Percentiles rank a stretch among this genome's conserved stretches.
phyloP scores from a whole-genome alignment of 2,797 vertebrate genomes.

The Pantherophis alleghaniensis region DNA sequence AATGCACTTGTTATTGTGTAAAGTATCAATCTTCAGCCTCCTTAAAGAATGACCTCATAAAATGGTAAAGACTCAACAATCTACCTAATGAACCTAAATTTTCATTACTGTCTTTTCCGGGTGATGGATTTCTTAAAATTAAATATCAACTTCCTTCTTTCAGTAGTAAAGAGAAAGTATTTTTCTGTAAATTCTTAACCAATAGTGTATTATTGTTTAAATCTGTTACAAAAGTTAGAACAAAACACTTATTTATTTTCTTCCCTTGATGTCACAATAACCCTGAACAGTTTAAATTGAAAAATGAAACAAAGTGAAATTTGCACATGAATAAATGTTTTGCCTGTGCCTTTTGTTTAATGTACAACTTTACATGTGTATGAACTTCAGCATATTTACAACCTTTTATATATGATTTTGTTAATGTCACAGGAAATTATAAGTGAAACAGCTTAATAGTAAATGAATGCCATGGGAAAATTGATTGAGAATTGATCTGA shows the following conservation, averaged over 20 bases:
- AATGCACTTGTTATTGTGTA: not conserved
- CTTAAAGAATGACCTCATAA: constrained; percentile 19
- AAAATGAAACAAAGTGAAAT: not conserved
- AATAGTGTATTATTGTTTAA: not conserved
- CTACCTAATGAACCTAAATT: constrained; percentile 17
- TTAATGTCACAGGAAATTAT: not conserved
- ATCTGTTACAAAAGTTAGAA: not conserved
- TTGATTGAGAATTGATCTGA: no score
- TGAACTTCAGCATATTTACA: not conserved
- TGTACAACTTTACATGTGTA: not conserved
- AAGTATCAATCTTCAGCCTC: not conserved
- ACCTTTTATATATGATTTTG: not conserved
- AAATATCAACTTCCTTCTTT: not conserved
- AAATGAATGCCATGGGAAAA: not conserved
- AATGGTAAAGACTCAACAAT: not conserved
- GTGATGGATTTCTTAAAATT: not conserved
- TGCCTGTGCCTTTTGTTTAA: not conserved
- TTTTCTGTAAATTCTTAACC: constrained; percentile 5
- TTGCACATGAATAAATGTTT: not conserved
- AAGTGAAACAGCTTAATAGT: not conserved
- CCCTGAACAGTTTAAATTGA: not conserved
- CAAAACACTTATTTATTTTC: not conserved
- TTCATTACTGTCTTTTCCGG: not conserved
- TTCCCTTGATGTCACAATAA: not conserved
- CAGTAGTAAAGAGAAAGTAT: not conserved